phyloP scores from a whole-genome alignment of 2,113 vertebrate species.

The Puffinus mauretanicus region DNA sequence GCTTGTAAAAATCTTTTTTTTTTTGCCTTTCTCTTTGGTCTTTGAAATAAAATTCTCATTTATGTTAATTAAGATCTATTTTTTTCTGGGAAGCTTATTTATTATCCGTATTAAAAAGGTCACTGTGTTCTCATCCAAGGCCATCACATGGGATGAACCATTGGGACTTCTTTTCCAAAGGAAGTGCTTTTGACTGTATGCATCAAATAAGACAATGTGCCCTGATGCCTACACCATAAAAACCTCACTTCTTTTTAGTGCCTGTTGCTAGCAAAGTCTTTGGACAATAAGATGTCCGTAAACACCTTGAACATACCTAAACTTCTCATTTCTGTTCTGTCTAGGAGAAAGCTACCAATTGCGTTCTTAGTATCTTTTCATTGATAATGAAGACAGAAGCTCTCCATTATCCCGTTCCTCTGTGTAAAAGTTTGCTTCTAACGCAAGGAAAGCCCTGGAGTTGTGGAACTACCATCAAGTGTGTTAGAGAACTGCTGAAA shows the following conservation, averaged over 20 bases:
- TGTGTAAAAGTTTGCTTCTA: neutral
- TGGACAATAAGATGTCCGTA: neutral
- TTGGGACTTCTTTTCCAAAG: neutral
- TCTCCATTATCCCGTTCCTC: neutral
- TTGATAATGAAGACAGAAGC: neutral
- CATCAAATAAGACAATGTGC: neutral
- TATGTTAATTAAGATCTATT: neutral
- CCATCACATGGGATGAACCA: neutral
- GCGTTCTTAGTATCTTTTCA: neutral
- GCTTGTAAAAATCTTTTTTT: neutral
- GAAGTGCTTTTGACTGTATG: neutral
- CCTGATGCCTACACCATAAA: neutral
- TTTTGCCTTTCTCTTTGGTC: neutral
- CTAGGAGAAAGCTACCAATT: neutral
- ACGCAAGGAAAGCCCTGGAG: neutral
- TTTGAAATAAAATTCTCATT: neutral
- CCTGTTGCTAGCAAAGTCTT: neutral
- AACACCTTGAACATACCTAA: neutral
- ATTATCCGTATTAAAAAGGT: neutral
- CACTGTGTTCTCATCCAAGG: neutral
- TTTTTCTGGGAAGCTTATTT: neutral
- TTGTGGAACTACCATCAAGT: neutral
- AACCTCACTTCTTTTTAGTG: neutral
- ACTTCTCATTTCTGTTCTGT: neutral
- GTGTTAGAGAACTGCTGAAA: neutral